Evolutionary conservation across 2,113 vertebrate species (phyloP), one percentile per base, ranked within the genome.

Genomic region (Oryzias celebensis): DNA sequence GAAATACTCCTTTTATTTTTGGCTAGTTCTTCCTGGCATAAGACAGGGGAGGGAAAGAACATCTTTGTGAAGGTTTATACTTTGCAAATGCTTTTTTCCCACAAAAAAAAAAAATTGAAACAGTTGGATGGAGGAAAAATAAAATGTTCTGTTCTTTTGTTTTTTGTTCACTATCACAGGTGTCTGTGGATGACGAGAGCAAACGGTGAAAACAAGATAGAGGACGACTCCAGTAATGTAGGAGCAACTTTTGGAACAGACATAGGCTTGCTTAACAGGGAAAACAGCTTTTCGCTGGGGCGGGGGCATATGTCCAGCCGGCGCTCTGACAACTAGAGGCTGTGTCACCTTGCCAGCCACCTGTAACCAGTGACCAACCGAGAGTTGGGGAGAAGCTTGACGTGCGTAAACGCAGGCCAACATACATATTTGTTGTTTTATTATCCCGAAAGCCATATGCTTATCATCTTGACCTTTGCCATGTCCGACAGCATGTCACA

Each of bases 341-440:
- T 41, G 83, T 89, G 88, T 90, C 86, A 89, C 89, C 89, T 88
- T 89, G 80, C 64, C 24, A 4, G 75, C 86, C 84, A 89, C 89
- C 89, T 89, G 86, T 85, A 83, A 76, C 76, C 20, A 31, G 46
- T 69, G 77, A 73, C 75, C 82, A 74, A 56, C 57, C 2, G 45
- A 46, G 58, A 53, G 22, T 31, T 4, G 1, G 1, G 61, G 1
- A 50, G 4, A 56, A 22, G 45, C 53, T 24, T 62, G 68, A 81
- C 47, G 43, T 61, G 52, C 0, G 48, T 44, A 58, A 58, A 64
- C 77, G 56, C 58, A 59, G 58, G 55, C 62, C 8, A 43, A 71
- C 75, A 63, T 80, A 79, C 80, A 74, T 73, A 85, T 84, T 87
- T 72, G 50, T 72, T 55, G 68, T 62, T 77, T 63, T 52, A 77